Base-by-base conservation (phyloP, 1,140 invertebrate species). In the Drosophila busckii region DNA sequence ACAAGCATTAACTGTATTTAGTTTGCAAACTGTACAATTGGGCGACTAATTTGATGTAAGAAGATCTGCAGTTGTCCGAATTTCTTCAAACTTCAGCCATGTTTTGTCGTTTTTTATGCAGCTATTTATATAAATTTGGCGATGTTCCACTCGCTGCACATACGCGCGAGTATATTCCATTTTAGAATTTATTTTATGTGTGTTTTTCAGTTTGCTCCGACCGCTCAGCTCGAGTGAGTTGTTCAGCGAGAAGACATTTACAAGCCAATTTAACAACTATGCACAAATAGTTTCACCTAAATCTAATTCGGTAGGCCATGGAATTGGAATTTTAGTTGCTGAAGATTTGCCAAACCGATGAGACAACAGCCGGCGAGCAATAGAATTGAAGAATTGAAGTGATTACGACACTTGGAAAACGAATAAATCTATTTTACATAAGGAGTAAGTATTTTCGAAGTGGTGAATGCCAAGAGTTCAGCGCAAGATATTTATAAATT, bases 221-320 rank as follows among this genome's bases (percentile, higher is more conserved):
- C 56, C 65, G 69, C 75, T 82, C 76, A 82, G 82, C 75, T 83
- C 58, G 70, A 80, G 71, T 82, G 65, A 80, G 64, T 68, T 76
- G 70, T 70, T 62, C 53, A 63, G 31, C 65, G 56, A 54, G 45
- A 34, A 54, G 55, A 38, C 22, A 82, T 44, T 28, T 31, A 59
- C 37, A 59, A 37, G 54, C 50, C 44, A 71, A 62, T 41, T 49
- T 6, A 46, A 50, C 10, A 49, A 55, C 31, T 46, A 50, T 65
- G 42, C 22, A 58, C 22, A 62, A 62, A 68, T 59, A 67, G 55
- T 67, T 38, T 58, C 54, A 59, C 8, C 54, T 71, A 64, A 64
- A 56, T 78, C 71, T 60, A 64, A 78, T 78, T 78, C 68, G 49
- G 38, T 78, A 61, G 71, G n/a, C n/a, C 42, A 50, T 55, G 53